Conservation (phyloP, 2,797 vertebrate species). For the Helarctos malayanus region DNA sequence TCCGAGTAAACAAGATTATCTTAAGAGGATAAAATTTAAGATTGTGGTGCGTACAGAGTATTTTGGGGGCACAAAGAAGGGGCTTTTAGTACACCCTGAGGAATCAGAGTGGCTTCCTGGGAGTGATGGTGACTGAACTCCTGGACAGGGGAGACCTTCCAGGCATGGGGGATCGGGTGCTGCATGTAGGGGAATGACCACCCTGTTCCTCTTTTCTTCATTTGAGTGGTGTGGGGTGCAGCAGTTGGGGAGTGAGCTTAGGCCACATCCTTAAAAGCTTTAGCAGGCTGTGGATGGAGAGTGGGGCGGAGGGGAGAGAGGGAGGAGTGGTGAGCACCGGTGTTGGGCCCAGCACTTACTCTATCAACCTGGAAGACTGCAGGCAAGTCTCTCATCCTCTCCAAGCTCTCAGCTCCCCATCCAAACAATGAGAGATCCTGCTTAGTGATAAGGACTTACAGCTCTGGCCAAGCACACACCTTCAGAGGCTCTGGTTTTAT, state of each 20-base stretch:
- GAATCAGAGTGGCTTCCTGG: background rate
- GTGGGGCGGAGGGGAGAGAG: rapidly evolving
- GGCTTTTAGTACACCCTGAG: background rate
- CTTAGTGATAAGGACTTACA: background rate
- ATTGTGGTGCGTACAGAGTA: background rate
- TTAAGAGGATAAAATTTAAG: background rate
- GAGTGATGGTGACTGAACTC: background rate
- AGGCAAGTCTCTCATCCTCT: background rate
- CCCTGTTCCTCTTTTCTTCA: background rate
- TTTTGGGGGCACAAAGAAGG: background rate
- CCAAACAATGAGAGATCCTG: background rate
- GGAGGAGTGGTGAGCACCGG: background rate
- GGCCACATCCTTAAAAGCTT: background rate
- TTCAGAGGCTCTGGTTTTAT: background rate
- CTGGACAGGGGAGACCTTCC: background rate
- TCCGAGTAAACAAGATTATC: background rate
- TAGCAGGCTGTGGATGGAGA: background rate
- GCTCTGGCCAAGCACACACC: background rate
- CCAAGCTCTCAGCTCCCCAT: background rate
- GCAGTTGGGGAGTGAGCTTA: background rate
- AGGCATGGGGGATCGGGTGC: background rate
- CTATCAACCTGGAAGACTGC: background rate
- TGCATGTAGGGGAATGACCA: background rate
- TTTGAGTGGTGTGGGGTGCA: background rate
- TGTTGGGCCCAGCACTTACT: background rate